phyloP scores from a whole-genome alignment of 1,140 invertebrate species.

The Sminthurinus signatus region DNA sequence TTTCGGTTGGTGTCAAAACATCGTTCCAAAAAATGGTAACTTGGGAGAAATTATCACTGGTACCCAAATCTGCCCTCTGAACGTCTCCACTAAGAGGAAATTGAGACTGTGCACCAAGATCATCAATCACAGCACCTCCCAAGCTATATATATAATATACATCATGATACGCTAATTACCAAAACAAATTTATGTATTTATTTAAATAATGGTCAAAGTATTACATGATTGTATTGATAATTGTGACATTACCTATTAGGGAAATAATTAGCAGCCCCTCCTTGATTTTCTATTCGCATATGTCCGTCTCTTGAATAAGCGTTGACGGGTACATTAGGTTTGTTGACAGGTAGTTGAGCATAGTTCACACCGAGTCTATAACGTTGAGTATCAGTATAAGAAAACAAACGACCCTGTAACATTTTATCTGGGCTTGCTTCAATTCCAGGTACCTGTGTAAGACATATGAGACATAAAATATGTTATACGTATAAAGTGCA shows the following conservation, averaged over 20 bases:
- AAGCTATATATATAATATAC: too few relatives aligned
- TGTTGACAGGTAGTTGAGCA: slow-evolving; percentile 91
- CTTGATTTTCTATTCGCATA: slow-evolving; percentile 49
- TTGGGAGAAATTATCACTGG: slow-evolving; percentile 57
- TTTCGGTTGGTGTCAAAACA: slow-evolving; percentile 49
- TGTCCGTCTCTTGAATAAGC: slow-evolving; percentile 80
- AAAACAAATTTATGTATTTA: too few relatives aligned
- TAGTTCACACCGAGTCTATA: slow-evolving; percentile 90
- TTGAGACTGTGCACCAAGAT: slow-evolving; percentile 24
- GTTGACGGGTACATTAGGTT: slow-evolving; percentile 53
- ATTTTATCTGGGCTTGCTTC: slow-evolving; percentile 58
- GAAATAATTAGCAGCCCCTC: slow-evolving; percentile 55
- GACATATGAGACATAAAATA: too few relatives aligned
- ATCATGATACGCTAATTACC: too few relatives aligned
- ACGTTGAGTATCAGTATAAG: slow-evolving; percentile 85
- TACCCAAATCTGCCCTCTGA: slow-evolving; percentile 47
- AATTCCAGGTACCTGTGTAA: too few relatives aligned
- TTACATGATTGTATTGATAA: too few relatives aligned
- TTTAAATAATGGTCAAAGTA: too few relatives aligned
- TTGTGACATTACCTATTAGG: too few relatives aligned
- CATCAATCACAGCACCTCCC: slow-evolving; percentile 47
- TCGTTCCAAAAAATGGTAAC: slow-evolving; percentile 54
- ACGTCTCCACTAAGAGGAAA: slow-evolving; percentile 29
- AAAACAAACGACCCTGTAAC: slow-evolving; percentile 77
- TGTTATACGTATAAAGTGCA: too few relatives aligned